These are phyloP conservation scores for Aromia moschata DNA, from an alignment of 2,888 invertebrate genomes.

Conservation along the genomic window DNA sequence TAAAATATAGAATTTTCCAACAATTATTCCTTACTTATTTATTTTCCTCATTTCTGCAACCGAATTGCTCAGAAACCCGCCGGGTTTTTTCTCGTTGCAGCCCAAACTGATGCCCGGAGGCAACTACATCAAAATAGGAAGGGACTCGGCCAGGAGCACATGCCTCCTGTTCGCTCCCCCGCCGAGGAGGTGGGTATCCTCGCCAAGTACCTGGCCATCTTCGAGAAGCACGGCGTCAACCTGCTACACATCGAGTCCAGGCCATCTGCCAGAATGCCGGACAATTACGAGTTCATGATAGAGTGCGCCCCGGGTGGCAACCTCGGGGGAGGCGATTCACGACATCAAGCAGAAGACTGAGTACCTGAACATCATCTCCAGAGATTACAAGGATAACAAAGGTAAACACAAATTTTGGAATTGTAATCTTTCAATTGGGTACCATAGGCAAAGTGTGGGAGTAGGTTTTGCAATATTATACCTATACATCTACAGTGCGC, in stretches of 20 bases:
- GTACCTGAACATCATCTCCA: slow-evolving; percentile 88
- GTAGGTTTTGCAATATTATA: too few species aligned
- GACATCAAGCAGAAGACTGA: slow-evolving; percentile 75
- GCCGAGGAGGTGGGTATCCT: slow-evolving; percentile 87
- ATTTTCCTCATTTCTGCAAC: too few species aligned
- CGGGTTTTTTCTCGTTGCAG: too few species aligned
- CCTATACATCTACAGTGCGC: too few species aligned
- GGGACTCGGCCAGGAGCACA: slow-evolving; percentile 79
- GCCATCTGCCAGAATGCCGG: slow-evolving; percentile 81
- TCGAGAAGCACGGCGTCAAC: slow-evolving; percentile 83
- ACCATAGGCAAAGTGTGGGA: too few species aligned
- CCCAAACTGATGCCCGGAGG: slow-evolving; percentile 83
- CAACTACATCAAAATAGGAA: slow-evolving; percentile 84
- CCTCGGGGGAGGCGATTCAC: slow-evolving; percentile 77
- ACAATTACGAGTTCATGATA: slow-evolving; percentile 92
- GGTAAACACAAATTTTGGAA: too few species aligned
- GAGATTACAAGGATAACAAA: slow-evolving; percentile 85
- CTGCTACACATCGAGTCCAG: slow-evolving; percentile 93
- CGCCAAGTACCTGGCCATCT: slow-evolving; percentile 87
- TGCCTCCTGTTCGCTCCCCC: slow-evolving; percentile 87
- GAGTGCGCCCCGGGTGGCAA: slow-evolving; percentile 86
- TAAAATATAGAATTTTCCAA: too few species aligned
- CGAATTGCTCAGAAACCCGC: too few species aligned
- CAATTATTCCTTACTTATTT: too few species aligned
- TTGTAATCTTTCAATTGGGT: too few species aligned